Conservation (phyloP, 2,888 invertebrate genomes). For the Clostera curtula region DNA sequence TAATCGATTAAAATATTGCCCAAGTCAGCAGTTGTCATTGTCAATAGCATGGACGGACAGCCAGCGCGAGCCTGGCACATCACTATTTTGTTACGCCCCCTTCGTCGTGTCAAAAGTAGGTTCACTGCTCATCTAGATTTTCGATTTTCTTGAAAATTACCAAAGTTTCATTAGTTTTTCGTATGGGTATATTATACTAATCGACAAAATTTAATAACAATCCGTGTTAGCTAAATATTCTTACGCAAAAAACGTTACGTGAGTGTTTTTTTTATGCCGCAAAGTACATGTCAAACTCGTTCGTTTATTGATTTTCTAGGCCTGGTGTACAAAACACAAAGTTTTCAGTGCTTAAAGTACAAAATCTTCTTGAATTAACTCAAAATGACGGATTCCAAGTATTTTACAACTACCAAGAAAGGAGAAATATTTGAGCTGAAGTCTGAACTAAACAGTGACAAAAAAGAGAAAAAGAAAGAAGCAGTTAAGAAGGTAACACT, state of each 20-base stretch:
- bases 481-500: constrained; percentile 96
- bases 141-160: constrained; percentile 4
- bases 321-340: constrained; percentile 18
- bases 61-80: too few relatives aligned
- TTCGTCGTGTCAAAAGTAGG: constrained; percentile 35
- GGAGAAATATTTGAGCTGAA: constrained; percentile 99
- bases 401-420: constrained; percentile 99
- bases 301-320: constrained; percentile 42
- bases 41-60: too few relatives aligned
- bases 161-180: not conserved
- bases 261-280: constrained; percentile 6
- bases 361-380: constrained; percentile 1
- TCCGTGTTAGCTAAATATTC: not conserved
- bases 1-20: too few relatives aligned
- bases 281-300: constrained; percentile 18
- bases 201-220: not conserved
- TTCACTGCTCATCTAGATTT: constrained; percentile 13
- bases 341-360: constrained; percentile 10
- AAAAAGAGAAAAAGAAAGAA: constrained; percentile 99
- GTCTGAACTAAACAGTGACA: constrained; percentile 98
- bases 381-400: constrained; percentile 98
- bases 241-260: constrained; percentile 2
- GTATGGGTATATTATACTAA: not conserved
- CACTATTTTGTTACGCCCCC: constrained; percentile 33
- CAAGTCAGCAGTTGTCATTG: too few relatives aligned